Conservation (phyloP, 2,113 vertebrate genomes). For the Emydura subglobosa region DNA sequence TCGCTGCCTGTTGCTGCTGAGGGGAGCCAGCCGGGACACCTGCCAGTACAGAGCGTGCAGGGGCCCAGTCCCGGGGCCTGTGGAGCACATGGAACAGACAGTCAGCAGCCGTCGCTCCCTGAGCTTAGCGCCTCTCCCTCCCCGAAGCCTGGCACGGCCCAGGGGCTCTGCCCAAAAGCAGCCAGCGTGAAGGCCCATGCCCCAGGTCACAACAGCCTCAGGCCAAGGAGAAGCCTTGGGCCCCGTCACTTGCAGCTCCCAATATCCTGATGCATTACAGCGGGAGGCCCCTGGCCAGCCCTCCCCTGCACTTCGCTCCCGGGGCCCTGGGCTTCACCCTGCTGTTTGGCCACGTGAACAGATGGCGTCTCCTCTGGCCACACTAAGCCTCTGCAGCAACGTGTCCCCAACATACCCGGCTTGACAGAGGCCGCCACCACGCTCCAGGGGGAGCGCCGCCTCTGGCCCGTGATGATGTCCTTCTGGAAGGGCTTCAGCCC, state of each 20-base stretch:
- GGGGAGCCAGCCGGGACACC: slow-evolving; percentile 86
- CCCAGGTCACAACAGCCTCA: neutral
- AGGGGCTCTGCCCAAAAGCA: neutral
- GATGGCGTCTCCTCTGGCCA: neutral
- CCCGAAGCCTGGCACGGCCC: neutral
- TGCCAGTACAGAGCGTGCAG: slow-evolving; percentile 85
- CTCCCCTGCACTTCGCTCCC: no score
- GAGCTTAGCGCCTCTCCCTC: slow-evolving; percentile 73
- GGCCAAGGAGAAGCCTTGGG: neutral
- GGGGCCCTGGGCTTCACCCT: no score
- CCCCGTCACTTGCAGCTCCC: neutral
- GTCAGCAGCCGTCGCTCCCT: slow-evolving; percentile 49
- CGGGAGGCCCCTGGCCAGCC: no score
- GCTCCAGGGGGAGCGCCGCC: slow-evolving; percentile 91
- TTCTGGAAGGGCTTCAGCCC: slow-evolving; percentile 95
- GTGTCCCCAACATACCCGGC: slow-evolving; percentile 75
- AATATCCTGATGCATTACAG: neutral
- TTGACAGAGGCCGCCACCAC: slow-evolving; percentile 91
- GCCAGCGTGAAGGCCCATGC: neutral
- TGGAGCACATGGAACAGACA: fast-evolving
- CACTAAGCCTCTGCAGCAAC: fast-evolving
- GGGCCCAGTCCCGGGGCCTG: slow-evolving; percentile 82
- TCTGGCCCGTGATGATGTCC: slow-evolving; percentile 93
- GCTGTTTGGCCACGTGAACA: no score
- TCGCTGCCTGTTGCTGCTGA: slow-evolving; percentile 86